Base-by-base conservation (phyloP, 2,888 invertebrate species). In the Dolichomitus sp. region DNA sequence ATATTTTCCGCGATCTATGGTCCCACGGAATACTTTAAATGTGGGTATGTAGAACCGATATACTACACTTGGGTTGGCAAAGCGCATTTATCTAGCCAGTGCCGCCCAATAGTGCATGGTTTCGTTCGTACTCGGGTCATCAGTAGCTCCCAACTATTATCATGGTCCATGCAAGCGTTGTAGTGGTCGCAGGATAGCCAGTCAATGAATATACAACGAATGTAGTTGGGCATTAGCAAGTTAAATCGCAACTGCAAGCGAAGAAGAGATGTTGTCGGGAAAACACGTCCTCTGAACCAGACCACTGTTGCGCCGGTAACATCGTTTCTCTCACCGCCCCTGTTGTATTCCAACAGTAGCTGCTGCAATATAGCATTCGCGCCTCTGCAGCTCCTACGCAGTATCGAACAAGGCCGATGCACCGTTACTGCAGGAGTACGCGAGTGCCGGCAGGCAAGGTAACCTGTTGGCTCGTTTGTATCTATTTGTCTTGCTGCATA, bases 131-230 rank as follows among this genome's bases (percentile, higher is more conserved):
- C 23, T 9, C 19, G 40, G 19, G 61, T 59, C 30, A 57, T 57
- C 57, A 30, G 61, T 12, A 40, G 19, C 17, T 40, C 30, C 14
- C 14, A 45, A 6, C 72, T 59, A 40, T 37, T 70, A 17, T 66
- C 65, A 40, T 74, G 57, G 80, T 57, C 40, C 37, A 52, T 23
- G 73, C 76, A 61, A 69, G 69, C 52, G 42, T 80, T 75, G 85
- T 80, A 61, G 69, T 61, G 66, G 81, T 79, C 81, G 30, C 19
- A 37, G 42, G 69, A 45, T 69, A 73, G 57, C 75, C 66, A 77
- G 76, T 83, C 89, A 88, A 90, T 90, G 90, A 90, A 90, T 90
- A 90, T 90, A 89, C 90, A 90, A 90, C 89, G 90, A 89, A 88
- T 79, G 59, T 85, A 85, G 86, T 81, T 79, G 66, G 86, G 76